A percentile compares a stretch with the other conserved stretches of the same genome.
phyloP scores from a whole-genome alignment of 2,888 invertebrate species.

The Sinelater perroti region DNA sequence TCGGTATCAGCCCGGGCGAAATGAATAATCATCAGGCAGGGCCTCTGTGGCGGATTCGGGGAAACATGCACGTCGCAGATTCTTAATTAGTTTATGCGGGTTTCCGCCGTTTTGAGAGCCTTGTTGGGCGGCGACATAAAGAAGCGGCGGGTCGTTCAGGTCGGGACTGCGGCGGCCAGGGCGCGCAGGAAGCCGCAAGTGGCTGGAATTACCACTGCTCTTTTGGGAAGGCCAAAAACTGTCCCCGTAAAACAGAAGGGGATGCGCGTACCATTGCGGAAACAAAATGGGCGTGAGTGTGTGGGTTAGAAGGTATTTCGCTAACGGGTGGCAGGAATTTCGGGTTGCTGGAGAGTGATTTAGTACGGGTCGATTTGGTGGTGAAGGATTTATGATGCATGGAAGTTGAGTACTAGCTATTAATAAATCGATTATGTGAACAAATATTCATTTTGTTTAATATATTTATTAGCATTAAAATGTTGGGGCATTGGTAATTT shows the following conservation, averaged over 20 bases:
- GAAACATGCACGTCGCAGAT: background rate
- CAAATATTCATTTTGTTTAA: too few relatives aligned
- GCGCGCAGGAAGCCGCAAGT: background rate
- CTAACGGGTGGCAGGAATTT: too few relatives aligned
- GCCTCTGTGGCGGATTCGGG: background rate
- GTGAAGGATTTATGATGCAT: too few relatives aligned
- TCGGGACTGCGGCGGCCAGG: background rate
- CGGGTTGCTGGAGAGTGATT: too few relatives aligned
- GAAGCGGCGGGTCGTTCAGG: conserved; percentile 23
- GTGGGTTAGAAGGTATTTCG: too few relatives aligned
- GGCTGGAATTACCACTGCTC: conserved; percentile 3
- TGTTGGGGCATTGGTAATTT: too few relatives aligned
- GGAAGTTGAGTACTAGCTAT: too few relatives aligned
- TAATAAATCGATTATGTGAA: too few relatives aligned
- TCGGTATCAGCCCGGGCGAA: background rate
- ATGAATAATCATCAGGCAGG: background rate
- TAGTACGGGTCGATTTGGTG: too few relatives aligned
- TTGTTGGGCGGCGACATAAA: conserved; percentile 13
- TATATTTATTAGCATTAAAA: too few relatives aligned
- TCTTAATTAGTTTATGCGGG: conserved; percentile 8
- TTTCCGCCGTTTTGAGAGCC: conserved; percentile 6
- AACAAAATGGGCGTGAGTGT: too few relatives aligned
- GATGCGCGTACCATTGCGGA: background rate
- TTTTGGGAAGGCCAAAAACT: background rate
- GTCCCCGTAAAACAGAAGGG: background rate